Evolutionary conservation across 2,888 invertebrate genomes (phyloP), one percentile per base, ranked within the genome.

Genomic region (Loripinus fragilis): DNA sequence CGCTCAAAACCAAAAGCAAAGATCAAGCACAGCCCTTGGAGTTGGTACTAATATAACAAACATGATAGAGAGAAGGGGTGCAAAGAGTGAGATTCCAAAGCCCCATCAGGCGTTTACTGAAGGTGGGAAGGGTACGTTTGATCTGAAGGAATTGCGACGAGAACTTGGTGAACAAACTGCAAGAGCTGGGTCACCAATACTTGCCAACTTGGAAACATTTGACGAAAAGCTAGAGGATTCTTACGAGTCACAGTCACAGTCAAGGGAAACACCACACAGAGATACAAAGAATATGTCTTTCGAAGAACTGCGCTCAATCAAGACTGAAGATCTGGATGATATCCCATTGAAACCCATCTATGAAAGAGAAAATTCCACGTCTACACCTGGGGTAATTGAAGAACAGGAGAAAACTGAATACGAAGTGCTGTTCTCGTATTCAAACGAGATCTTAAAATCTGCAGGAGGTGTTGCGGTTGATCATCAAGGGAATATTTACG

Each of bases 401-500:
- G 68, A 45, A 15, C 66, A 67, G 8, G 81, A 80, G 20, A 81
- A 81, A 55, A 64, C 76, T 1, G 84, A 84, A 23, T 84, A 76
- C 38, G 81, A 81, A 52, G 76, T 84, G n/a, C 35, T 81, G 23
- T 84, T 78, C 45, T 80, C 84, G 2, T 84, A 84, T 41, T 80
- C 81, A 1, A 81, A 81, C 42, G 84, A 84, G 38, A 80, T 81
- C 38, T 74, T 84, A 41, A 81, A 81, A 45, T 84, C 84, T 3
- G 84, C 84, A 30, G 84, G 84, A 7, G 84, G 81, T n/a, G 71
- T 84, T 0, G 79, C 81, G 2, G 79, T 78, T 8, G 84, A 84
- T 66, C 81, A 84, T 72, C 81, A 84, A 55, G 84, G 84, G 12
- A 84, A 84, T 74, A 81, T 84, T 50, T 84, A 84, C 50, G 78